Evolutionary conservation across 1,140 invertebrate species (phyloP).

Genomic region (Sipha flava): DNA sequence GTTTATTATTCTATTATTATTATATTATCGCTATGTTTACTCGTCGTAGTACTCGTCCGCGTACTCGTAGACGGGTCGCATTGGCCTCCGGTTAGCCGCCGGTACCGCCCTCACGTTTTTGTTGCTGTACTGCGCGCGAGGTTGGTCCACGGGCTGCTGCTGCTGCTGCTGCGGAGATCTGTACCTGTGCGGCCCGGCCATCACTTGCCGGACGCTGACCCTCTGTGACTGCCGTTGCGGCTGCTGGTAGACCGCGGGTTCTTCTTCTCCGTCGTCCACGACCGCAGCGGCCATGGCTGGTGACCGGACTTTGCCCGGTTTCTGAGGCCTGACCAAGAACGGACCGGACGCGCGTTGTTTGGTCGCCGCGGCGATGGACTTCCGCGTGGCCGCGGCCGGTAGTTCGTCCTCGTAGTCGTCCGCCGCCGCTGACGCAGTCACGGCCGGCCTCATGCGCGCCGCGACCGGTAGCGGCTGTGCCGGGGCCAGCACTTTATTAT

Average conservation of each 20-base stretch:
- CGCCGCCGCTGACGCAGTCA: not conserved
- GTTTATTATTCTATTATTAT: no score
- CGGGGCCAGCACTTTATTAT: not conserved
- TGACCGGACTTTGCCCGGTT: not conserved
- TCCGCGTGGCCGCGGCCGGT: not conserved
- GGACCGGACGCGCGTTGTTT: not conserved
- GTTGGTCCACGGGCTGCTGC: not conserved
- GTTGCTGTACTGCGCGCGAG: not conserved
- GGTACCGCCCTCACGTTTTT: not conserved
- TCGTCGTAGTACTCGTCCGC: constrained; percentile 24
- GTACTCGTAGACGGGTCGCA: constrained; percentile 13
- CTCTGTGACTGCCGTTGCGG: not conserved
- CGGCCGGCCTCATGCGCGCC: not conserved
- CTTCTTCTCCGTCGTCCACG: not conserved
- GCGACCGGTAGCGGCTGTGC: not conserved
- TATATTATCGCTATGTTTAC: not conserved
- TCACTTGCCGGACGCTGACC: not conserved
- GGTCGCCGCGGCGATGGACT: not conserved
- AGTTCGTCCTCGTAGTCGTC: constrained; percentile 9
- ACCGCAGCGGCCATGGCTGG: no score
- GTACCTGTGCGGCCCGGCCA: not conserved
- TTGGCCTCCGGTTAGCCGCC: not conserved
- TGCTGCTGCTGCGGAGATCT: not conserved
- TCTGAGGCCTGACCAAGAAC: not conserved
- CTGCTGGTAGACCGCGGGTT: not conserved